Evolutionary conservation across 2,797 vertebrate genomes (phyloP).

Genomic region (Sphenodon punctatus): DNA sequence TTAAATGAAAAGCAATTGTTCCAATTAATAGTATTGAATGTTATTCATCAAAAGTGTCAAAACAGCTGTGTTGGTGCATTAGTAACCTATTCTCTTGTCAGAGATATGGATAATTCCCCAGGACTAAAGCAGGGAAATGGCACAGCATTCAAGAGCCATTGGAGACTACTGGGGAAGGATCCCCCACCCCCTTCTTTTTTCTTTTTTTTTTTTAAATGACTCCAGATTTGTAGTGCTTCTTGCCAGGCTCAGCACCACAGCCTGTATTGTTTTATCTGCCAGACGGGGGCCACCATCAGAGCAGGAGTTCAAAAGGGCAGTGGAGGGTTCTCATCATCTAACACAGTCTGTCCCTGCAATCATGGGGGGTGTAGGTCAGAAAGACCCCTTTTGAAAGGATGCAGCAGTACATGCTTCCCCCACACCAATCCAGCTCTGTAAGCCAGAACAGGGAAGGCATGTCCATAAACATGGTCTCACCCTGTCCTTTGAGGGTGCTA

Average conservation of each 20-base stretch:
- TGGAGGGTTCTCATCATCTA: accelerated
- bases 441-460: accelerated
- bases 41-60: constrained; percentile 89
- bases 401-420: neutral
- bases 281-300: neutral
- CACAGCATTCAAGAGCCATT: constrained; percentile 37
- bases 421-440: accelerated
- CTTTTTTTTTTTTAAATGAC: too few relatives aligned
- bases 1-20: constrained; percentile 91
- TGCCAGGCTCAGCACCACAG: neutral
- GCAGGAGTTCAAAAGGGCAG: neutral
- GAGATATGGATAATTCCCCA: constrained; percentile 76
- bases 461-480: too few relatives aligned
- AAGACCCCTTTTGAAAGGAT: accelerated
- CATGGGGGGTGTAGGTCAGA: accelerated
- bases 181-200: too few relatives aligned
- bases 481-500: too few relatives aligned
- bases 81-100: constrained; percentile 84
- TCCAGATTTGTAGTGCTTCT: neutral
- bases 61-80: constrained; percentile 82
- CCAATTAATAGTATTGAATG: constrained; percentile 92
- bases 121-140: constrained; percentile 59
- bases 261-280: neutral
- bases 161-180: neutral
- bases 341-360: neutral